Evolutionary conservation across 2,888 invertebrate species (phyloP).

Genomic region (Physocephala rufipes): DNA sequence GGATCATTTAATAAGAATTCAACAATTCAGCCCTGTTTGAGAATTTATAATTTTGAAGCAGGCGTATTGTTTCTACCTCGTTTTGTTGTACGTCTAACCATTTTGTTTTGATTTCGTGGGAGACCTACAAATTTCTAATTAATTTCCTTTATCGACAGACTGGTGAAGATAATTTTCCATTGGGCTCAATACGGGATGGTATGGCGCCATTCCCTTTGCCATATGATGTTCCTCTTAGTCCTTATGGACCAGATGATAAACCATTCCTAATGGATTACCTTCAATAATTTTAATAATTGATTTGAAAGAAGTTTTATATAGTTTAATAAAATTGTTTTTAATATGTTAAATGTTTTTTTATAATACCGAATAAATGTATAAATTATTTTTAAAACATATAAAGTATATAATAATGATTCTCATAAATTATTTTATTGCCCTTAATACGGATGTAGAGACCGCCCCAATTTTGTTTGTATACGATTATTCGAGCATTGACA

Average conservation of each 20-base stretch:
- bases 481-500: too few species aligned
- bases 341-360: too few species aligned
- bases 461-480: too few species aligned
- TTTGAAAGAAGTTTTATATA: too few species aligned
- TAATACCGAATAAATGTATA: too few species aligned
- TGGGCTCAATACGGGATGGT: slow-evolving; percentile 61
- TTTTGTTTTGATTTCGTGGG: slow-evolving; percentile 40
- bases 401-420: too few species aligned
- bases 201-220: slow-evolving; percentile 73
- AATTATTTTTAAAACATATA: too few species aligned
- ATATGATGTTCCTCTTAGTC: slow-evolving; percentile 82
- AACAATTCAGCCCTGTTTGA: slow-evolving; percentile 69
- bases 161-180: slow-evolving; percentile 71
- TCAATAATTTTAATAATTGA: slow-evolving; percentile 44
- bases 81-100: slow-evolving; percentile 74
- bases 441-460: too few species aligned
- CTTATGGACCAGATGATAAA: slow-evolving; percentile 75
- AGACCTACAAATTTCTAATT: not conserved
- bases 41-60: slow-evolving; percentile 88
- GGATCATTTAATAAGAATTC: slow-evolving; percentile 74
- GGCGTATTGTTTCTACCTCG: slow-evolving; percentile 89
- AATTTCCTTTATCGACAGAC: slow-evolving; percentile 65
- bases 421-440: too few species aligned
- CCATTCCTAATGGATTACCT: slow-evolving; percentile 76
- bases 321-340: not conserved